These are phyloP conservation scores for Apolygus lucorum DNA, from an alignment of 1,140 invertebrate genomes.

Conservation along the genomic window DNA sequence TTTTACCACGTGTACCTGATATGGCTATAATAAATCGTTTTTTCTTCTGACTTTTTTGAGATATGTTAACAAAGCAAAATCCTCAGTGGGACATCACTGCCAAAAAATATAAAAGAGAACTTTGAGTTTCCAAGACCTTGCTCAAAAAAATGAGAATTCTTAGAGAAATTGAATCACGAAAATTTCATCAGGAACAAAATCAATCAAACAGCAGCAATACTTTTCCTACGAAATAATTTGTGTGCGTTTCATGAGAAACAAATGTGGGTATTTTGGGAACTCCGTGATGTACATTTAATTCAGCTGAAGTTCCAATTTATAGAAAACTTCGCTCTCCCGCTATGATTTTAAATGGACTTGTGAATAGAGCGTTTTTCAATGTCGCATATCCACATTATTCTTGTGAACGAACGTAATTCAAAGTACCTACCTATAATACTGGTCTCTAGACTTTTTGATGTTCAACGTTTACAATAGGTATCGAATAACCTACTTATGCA, in stretches of 20 bases:
- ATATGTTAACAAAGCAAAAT: neutral
- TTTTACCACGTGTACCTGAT: slow-evolving; percentile 22
- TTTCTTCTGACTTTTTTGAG: slow-evolving; percentile 7
- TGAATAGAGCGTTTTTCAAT: slow-evolving; percentile 1
- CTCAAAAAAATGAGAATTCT: neutral
- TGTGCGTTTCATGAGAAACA: too few relatives aligned
- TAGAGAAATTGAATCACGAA: neutral
- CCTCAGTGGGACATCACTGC: slow-evolving; percentile 3
- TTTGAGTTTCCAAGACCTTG: slow-evolving; percentile 17
- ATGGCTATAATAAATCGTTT: neutral
- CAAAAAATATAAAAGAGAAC: slow-evolving; percentile 10
- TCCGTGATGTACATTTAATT: neutral
- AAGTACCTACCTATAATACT: neutral
- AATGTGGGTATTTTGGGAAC: too few relatives aligned
- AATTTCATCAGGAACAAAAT: neutral
- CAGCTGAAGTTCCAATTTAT: neutral
- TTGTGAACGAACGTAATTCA: neutral
- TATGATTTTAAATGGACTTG: neutral
- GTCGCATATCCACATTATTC: slow-evolving; percentile 6
- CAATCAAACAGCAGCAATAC: slow-evolving; percentile 8
- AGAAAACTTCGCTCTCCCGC: neutral
- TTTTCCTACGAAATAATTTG: neutral
- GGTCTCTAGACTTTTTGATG: slow-evolving; percentile 7
- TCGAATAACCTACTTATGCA: neutral
- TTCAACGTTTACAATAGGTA: neutral